Base-by-base conservation (phyloP, 2,888 invertebrate species). In the Fragum whitleyi region DNA sequence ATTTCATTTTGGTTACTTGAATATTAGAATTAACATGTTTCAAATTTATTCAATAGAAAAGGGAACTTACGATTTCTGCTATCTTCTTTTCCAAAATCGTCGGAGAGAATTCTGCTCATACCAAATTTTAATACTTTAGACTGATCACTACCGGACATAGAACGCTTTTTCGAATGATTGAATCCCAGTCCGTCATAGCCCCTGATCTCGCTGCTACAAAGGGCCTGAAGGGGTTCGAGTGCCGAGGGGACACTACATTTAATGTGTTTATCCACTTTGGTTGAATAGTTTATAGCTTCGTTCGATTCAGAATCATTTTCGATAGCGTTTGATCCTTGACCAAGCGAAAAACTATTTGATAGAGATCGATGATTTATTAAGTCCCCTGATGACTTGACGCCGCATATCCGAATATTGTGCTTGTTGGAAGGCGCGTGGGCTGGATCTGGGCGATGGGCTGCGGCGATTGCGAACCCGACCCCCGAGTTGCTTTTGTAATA, bases 171-270 rank as follows among this genome's bases (percentile, higher is more conserved):
- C 32, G 53, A 55, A 51, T 28, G 39, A 14, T 21, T 39, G 23
- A 65, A 70, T 69, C 65, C 68, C 16, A 65, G 76, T 61, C 59
- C 71, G 29, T 39, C 68, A 77, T 86, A 88, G 1, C 81, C 87
- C 11, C 86, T 77, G 1, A 86, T 83, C 23, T 86, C 89, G 0
- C 87, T 82, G 42, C 89, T 86, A 77, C 91, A 91, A 53, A 91
- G 82, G 0, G 90, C 90, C 72, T 90, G 88, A 7, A 91, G 79
- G 5, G 90, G 90, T 7, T 89, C 91, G 28, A 91, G 79, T 0
- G 90, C 91, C 2, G 90, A 90, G 5, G 86, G 85, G 16, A 82
- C 61, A 11, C 77, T 82, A 51, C 85, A 85, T 47, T 57, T 72
- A 16, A 55, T 72, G 23, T 21, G n/a, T 3, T 68, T 29, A 11